Base-by-base conservation (phyloP, 2,888 invertebrate genomes). In the Nysson spinosus region DNA sequence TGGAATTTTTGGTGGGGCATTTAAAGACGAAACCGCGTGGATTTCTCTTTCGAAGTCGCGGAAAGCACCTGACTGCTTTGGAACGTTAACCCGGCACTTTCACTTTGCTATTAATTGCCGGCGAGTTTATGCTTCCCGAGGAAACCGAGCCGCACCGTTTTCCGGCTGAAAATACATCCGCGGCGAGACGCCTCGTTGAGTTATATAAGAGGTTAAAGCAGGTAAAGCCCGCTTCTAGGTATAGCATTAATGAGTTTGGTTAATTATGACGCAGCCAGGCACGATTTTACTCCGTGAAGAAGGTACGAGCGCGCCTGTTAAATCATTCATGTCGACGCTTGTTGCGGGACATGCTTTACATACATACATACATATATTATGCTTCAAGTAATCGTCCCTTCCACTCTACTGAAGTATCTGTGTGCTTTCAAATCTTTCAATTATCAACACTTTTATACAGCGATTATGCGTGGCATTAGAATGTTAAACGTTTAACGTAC, bases 191-290 rank as follows among this genome's bases (percentile, higher is more conserved):
- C 7, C 51, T 52, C 51, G 42, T 52, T 34, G 51, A 42, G 26
- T 52, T 30, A 24, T 16, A 11, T 11, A 17, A 24, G 16, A 7
- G 26, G 22, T 50, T 28, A 39, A 54, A 44, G 11, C 35, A 12
- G n/a, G 24, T 24, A 20, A 17, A 20, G 17, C 55, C 17, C 9
- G 20, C 28, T 43, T 11, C 43, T 26, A 19, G 17, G 49, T 34
- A 28, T 43, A 30, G 49, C 50, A 57, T 50, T 50, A 51, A 57
- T 44, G 39, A 51, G 56, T 62, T 62, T 35, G 50, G 56, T 62
- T 62, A 56, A 62, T 62, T 62, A 62, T 56, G 44, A 42, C 40
- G 28, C 42, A 42, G 22, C 24, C 11, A n/a, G 35, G 22, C 17
- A 37, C 37, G 43, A 44, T 54, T 43, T 43, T 54, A 26, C 35